Evolutionary conservation across 1,140 invertebrate genomes (phyloP).

Genomic region (Drosophila kanapiae): DNA sequence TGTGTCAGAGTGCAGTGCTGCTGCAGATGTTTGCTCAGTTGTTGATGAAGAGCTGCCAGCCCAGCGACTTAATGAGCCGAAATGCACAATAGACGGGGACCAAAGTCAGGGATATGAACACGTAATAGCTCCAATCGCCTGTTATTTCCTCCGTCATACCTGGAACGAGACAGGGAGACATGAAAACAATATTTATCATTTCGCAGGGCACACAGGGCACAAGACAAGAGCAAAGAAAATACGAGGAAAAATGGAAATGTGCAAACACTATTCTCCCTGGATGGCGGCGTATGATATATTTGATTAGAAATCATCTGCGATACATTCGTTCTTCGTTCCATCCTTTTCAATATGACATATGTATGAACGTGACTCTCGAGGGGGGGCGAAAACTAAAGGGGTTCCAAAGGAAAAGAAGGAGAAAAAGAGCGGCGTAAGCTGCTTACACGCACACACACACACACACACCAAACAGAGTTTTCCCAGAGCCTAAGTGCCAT

Average conservation of each 20-base stretch:
- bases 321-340: constrained; percentile 21
- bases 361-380: constrained; percentile 38
- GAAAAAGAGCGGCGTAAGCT: constrained; percentile 12
- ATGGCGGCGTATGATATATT: constrained; percentile 28
- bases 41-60: constrained; percentile 85
- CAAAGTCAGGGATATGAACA: constrained; percentile 80
- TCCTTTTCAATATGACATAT: constrained; percentile 33
- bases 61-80: constrained; percentile 84
- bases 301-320: constrained; percentile 53
- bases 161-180: constrained; percentile 31
- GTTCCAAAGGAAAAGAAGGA: not conserved
- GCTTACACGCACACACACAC: constrained; percentile 18
- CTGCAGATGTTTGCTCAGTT: constrained; percentile 71
- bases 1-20: constrained; percentile 19
- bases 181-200: constrained; percentile 31
- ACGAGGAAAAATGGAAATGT: constrained; percentile 5
- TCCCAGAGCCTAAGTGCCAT: constrained; percentile 19
- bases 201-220: constrained; percentile 2
- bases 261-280: constrained; percentile 33
- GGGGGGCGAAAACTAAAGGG: constrained; percentile 1
- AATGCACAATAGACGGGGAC: constrained; percentile 85
- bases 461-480: constrained; percentile 34
- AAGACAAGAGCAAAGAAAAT: not conserved
- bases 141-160: constrained; percentile 84
- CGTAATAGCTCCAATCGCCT: constrained; percentile 82